phyloP scores from a whole-genome alignment of 2,888 invertebrate species.

The Pedicia rivosa region DNA sequence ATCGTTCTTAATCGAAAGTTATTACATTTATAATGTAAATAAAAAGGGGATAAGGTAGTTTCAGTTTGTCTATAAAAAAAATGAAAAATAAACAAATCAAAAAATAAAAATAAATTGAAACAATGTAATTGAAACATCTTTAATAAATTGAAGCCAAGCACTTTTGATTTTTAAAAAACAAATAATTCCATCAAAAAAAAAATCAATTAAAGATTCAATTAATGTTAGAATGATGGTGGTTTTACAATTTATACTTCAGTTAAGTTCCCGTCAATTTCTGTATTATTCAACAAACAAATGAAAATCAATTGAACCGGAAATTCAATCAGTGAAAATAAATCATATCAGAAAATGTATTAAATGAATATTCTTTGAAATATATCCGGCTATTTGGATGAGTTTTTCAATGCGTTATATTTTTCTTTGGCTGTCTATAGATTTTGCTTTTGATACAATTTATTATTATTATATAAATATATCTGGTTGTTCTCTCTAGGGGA shows the following conservation, averaged over 20 bases:
- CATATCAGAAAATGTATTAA: not conserved
- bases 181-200: not conserved
- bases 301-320: not conserved
- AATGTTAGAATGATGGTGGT: too few relatives aligned
- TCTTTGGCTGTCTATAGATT: too few relatives aligned
- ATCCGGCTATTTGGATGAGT: too few relatives aligned
- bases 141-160: not conserved
- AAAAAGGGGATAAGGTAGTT: not conserved
- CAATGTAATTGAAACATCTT: not conserved
- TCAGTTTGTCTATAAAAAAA: not conserved
- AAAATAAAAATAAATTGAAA: not conserved
- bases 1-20: too few relatives aligned
- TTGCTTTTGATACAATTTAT: too few relatives aligned
- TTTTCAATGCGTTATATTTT: too few relatives aligned
- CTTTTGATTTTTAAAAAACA: not conserved
- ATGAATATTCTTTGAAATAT: not conserved
- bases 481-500: too few relatives aligned
- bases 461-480: too few relatives aligned
- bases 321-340: not conserved
- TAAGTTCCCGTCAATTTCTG: too few relatives aligned
- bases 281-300: too few relatives aligned
- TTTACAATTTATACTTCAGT: too few relatives aligned
- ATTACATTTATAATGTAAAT: too few relatives aligned
- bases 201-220: not conserved
- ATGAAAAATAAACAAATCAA: not conserved